A percentile compares a stretch with the other conserved stretches of the same genome.
Conservation (phyloP, 2,888 invertebrate species). For the Nipponacmea schrenckii region DNA sequence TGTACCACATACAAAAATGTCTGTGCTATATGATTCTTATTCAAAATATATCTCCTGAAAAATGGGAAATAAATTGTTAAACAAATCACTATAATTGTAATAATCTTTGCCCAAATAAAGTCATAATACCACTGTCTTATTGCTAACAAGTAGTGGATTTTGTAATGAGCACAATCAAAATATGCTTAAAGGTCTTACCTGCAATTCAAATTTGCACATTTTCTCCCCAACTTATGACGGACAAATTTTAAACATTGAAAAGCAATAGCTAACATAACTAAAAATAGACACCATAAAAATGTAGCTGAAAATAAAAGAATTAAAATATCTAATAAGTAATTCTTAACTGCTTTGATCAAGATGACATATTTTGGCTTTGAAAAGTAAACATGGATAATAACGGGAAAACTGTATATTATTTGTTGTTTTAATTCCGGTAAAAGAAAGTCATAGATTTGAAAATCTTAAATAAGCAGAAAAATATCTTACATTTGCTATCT, state of each 20-base stretch:
- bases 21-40: constrained; percentile 42
- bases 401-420: not conserved
- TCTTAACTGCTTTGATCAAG: too few species aligned
- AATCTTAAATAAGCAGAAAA: not conserved
- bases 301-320: constrained; percentile 31
- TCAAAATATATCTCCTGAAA: constrained; percentile 41
- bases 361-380: too few species aligned
- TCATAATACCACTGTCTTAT: too few species aligned
- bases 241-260: constrained; percentile 44
- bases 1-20: constrained; percentile 39
- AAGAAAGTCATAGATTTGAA: not conserved
- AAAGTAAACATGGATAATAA: too few species aligned
- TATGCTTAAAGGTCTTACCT: not conserved
- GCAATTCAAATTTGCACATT: not conserved
- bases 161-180: too few species aligned
- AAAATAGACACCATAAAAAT: constrained; percentile 36
- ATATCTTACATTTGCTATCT: not conserved
- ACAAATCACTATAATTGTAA: not conserved
- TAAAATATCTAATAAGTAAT: too few species aligned
- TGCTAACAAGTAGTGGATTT: too few species aligned
- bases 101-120: too few species aligned
- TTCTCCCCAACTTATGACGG: constrained; percentile 21
- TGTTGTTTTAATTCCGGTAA: not conserved
- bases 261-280: constrained; percentile 35
- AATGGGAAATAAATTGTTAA: not conserved